Evolutionary conservation across 1,140 invertebrate species (phyloP).

Genomic region (Hetaerina americana): DNA sequence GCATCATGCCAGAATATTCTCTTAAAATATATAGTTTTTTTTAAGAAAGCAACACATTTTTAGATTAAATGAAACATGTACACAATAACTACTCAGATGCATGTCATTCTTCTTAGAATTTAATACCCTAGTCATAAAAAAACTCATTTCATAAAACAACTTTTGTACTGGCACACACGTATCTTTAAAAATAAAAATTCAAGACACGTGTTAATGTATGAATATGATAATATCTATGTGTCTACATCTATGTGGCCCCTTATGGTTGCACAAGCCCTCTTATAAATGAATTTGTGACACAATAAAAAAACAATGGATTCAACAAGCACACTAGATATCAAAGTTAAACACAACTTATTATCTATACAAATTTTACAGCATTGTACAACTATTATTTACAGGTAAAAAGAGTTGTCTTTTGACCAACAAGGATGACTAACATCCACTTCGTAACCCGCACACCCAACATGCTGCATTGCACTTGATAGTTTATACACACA

Average conservation of each 20-base stretch:
- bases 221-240: neutral
- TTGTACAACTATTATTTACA: neutral
- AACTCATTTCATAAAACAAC: neutral
- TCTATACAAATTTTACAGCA: neutral
- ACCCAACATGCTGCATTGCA: neutral
- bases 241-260: neutral
- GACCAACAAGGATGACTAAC: neutral
- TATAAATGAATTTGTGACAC: neutral
- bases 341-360: neutral
- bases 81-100: neutral
- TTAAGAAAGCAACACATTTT: neutral
- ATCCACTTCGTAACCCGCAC: neutral
- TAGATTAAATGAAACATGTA: neutral
- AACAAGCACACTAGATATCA: neutral
- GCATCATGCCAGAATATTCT: neutral
- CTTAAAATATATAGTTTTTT: conserved; percentile 1
- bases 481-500: neutral
- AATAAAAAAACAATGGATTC: neutral
- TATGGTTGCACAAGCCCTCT: neutral
- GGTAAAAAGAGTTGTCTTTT: neutral
- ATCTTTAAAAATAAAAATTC: neutral
- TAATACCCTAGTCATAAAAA: neutral
- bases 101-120: neutral
- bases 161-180: neutral
- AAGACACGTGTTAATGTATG: neutral